Percentiles rank a stretch among this genome's conserved stretches.
Conservation (phyloP, 2,888 invertebrate species). For the Idaea straminata region DNA sequence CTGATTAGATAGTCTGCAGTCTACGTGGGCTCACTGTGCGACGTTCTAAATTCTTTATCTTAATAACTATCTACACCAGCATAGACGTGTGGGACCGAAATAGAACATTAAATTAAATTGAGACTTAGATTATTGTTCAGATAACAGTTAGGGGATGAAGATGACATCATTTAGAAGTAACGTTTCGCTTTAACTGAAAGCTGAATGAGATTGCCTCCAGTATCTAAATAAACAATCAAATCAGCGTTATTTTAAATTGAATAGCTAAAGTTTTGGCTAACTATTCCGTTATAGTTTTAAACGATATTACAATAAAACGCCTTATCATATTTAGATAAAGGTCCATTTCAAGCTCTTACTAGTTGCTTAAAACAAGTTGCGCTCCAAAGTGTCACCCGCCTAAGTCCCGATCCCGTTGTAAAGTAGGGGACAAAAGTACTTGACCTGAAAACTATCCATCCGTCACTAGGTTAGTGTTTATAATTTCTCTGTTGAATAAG, state of each 20-base stretch:
- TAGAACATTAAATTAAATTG: slow-evolving; percentile 34
- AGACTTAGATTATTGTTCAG: slow-evolving; percentile 15
- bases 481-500: too few relatives aligned
- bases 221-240: slow-evolving; percentile 1
- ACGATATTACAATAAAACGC: not conserved
- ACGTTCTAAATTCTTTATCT: slow-evolving; percentile 42
- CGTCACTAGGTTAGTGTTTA: too few relatives aligned
- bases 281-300: not conserved
- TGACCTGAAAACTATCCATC: too few relatives aligned
- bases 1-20: not conserved
- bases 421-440: too few relatives aligned
- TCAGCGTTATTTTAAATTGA: not conserved
- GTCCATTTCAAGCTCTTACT: too few relatives aligned
- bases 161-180: slow-evolving; percentile 14
- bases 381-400: too few relatives aligned
- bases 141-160: slow-evolving; percentile 15
- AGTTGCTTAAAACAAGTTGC: too few relatives aligned
- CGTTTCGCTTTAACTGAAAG: not conserved
- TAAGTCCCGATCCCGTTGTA: too few relatives aligned
- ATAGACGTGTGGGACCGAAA: slow-evolving; percentile 23
- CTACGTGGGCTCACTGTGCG: slow-evolving; percentile 12
- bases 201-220: not conserved
- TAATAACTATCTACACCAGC: slow-evolving; percentile 35
- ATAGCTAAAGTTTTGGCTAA: not conserved
- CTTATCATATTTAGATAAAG: not conserved